Evolutionary conservation across 2,113 vertebrate genomes (phyloP), one percentile per base, ranked within the genome.

Genomic region (Prolemur simus): DNA sequence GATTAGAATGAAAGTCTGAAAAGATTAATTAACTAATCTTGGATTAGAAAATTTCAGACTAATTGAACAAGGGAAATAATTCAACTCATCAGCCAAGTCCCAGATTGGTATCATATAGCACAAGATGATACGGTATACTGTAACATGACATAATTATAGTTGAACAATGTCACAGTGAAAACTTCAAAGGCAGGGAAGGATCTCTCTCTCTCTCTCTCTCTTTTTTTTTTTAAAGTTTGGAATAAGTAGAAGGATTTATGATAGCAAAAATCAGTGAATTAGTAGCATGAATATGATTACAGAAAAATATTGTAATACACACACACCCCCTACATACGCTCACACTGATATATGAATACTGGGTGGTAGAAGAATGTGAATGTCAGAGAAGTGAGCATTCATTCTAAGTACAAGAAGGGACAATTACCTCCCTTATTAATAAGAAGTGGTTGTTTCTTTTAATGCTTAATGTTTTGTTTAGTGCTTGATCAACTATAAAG

Each of bases 21-120:
- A 97, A 89, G 60, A 96, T 97, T 97, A 97, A 98, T 97, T 90
- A 97, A 95, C 47, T 96, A 93, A 89, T 54, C 60, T 95, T 90
- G 73, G 93, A 96, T 97, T 96, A 78, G 82, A 96, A 97, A 94
- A 68, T 93, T 97, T 93, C 85, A 95, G 88, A 85, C 84, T 97
- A 91, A 95, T 96, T 95, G 94, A 94, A 95, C 77, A 90, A 96
- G 82, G 85, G 66, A 97, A 94, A 96, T 96, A 96, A 92, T 97
- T 97, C 73, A 94, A 66, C 82, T 97, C 66, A 83, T 97, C 71
- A 95, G 85, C 54, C 47, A 91, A 68, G 71, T 93, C 76, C 73
- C 85, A 85, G 85, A 96, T 89, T 96, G 90, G 68, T 93, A 95
- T 60, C 45, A 8, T 73, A 81, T 18, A 89, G 45, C 39, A 23